These are phyloP conservation scores for Myanophis thanlyinensis DNA, from an alignment of 2,113 vertebrate species.

Conservation along the genomic window DNA sequence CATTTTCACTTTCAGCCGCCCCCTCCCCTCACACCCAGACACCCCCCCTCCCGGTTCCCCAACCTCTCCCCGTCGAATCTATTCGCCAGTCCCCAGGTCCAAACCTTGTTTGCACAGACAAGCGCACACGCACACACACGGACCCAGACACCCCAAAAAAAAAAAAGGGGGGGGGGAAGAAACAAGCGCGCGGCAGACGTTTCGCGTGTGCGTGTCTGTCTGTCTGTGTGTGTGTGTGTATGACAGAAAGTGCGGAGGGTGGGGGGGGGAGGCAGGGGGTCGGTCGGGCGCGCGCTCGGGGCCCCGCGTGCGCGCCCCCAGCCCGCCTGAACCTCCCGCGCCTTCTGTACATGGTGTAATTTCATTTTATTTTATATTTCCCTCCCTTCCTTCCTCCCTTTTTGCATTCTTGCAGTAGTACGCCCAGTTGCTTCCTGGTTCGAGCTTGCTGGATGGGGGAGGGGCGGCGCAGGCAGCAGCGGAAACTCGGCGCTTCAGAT, in stretches of 20 bases:
- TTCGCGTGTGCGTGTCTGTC: too few relatives aligned
- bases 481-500: slow-evolving; percentile 67
- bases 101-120: neutral
- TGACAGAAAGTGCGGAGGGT: too few relatives aligned
- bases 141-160: neutral
- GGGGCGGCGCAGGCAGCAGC: slow-evolving; percentile 66
- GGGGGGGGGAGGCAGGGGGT: too few relatives aligned
- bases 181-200: neutral
- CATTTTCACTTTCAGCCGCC: fast-evolving
- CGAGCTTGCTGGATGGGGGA: slow-evolving; percentile 62
- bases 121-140: neutral
- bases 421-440: slow-evolving; percentile 68
- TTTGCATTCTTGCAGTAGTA: slow-evolving; percentile 33
- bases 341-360: neutral
- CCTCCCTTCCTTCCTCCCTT: neutral
- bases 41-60: neutral
- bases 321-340: neutral
- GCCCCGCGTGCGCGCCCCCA: neutral
- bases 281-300: too few relatives aligned
- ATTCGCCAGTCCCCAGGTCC: neutral
- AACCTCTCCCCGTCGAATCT: too few relatives aligned
- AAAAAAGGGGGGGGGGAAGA: neutral
- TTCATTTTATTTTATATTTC: neutral
- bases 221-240: fast-evolving
- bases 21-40: too few relatives aligned